phyloP scores from a whole-genome alignment of 2,888 invertebrate genomes.

The Synanthedon myopaeformis region DNA sequence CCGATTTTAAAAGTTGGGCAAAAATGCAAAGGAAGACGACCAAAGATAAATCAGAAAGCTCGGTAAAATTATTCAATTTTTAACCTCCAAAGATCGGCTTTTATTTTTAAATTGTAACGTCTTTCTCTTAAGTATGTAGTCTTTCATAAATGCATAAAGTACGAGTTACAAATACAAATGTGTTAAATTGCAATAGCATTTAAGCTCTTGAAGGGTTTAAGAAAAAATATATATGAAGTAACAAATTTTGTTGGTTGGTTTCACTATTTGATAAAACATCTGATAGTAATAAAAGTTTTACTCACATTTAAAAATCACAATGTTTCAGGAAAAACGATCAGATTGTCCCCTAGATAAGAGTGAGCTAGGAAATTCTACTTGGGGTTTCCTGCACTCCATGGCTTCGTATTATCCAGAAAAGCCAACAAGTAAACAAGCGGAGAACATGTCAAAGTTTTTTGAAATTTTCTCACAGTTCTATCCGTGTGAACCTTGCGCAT shows the following conservation, averaged over 20 bases:
- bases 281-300: background rate
- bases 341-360: constrained; percentile 85
- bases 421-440: constrained; percentile 78
- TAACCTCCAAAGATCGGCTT: background rate
- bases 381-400: constrained; percentile 97
- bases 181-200: too few relatives aligned
- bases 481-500: constrained; percentile 92
- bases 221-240: too few relatives aligned
- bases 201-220: too few relatives aligned
- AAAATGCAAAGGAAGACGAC: constrained; percentile 65
- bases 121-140: background rate
- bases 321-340: constrained; percentile 7
- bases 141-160: too few relatives aligned
- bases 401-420: constrained; percentile 92
- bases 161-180: too few relatives aligned
- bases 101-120: background rate
- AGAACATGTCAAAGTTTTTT: constrained; percentile 86
- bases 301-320: background rate
- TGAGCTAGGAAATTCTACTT: constrained; percentile 82
- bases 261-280: too few relatives aligned
- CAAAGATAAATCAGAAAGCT: constrained; percentile 29
- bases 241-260: too few relatives aligned
- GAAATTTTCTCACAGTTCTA: constrained; percentile 88
- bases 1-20: constrained; percentile 80
- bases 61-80: constrained; percentile 1